These are phyloP conservation scores for Pandion haliaetus DNA, from an alignment of 2,113 vertebrate genomes.

Conservation along the genomic window DNA sequence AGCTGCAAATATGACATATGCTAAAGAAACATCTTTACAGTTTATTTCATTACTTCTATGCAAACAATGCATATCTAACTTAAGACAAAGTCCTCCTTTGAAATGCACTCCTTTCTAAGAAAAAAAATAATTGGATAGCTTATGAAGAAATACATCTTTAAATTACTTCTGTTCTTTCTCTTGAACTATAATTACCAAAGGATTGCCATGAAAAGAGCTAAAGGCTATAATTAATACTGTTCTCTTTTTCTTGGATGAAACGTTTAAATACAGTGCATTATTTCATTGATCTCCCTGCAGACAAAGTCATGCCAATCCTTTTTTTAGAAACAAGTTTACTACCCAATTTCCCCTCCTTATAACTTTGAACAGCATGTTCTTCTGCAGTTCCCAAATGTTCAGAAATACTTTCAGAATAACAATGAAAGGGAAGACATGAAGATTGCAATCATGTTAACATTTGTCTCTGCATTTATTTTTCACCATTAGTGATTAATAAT, in stretches of 20 bases:
- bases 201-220: slow-evolving; percentile 51
- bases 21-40: neutral
- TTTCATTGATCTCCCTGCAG: slow-evolving; percentile 41
- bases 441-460: neutral
- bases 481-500: neutral
- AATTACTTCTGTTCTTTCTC: slow-evolving; percentile 55
- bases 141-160: slow-evolving; percentile 27
- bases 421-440: neutral
- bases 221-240: slow-evolving; percentile 66
- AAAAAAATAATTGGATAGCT: neutral
- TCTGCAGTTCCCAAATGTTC: slow-evolving; percentile 5
- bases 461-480: slow-evolving; percentile 15
- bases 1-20: neutral
- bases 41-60: neutral
- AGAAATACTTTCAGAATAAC: slow-evolving; percentile 4
- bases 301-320: slow-evolving; percentile 26
- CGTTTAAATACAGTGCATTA: slow-evolving; percentile 51
- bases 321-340: slow-evolving; percentile 42
- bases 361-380: slow-evolving; percentile 18
- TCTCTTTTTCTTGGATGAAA: slow-evolving; percentile 54
- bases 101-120: neutral
- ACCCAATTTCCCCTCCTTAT: neutral
- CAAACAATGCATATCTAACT: neutral
- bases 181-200: slow-evolving; percentile 65
- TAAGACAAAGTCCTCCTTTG: neutral